Conservation (phyloP, 1,140 invertebrate genomes). For the Diorhabda elongata region DNA sequence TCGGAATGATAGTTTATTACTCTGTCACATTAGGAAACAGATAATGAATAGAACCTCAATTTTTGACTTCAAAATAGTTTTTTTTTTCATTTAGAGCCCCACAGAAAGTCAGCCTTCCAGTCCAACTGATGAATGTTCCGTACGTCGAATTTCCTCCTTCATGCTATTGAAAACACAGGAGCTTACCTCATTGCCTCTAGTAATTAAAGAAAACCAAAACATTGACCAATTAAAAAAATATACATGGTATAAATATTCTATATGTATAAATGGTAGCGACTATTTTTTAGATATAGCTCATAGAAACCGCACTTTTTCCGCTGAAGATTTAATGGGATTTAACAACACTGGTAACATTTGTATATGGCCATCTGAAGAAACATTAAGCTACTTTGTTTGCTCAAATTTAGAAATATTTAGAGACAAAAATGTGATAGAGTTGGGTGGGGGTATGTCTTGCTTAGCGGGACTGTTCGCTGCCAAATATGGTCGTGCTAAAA, state of each 20-base stretch:
- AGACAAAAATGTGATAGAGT: conserved; percentile 66
- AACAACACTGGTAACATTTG: conserved; percentile 91
- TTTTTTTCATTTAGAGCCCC: conserved; percentile 36
- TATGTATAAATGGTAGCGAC: conserved; percentile 45
- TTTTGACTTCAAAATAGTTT: too few species aligned
- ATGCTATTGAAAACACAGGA: conserved; percentile 50
- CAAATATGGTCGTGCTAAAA: conserved; percentile 58
- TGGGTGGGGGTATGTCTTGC: conserved; percentile 84
- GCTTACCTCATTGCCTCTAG: conserved; percentile 25
- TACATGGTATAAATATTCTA: conserved; percentile 56
- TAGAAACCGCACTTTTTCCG: conserved; percentile 59
- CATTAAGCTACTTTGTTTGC: conserved; percentile 70
- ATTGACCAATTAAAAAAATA: conserved; percentile 37
- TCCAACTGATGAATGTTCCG: conserved; percentile 52
- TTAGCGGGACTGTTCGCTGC: conserved; percentile 72
- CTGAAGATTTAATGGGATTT: conserved; percentile 73
- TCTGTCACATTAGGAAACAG: too few species aligned
- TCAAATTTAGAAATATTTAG: conserved; percentile 63
- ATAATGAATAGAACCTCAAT: too few species aligned
- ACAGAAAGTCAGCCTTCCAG: conserved; percentile 44
- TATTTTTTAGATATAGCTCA: conserved; percentile 57
- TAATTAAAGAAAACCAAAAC: conserved; percentile 18
- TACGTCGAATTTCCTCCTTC: conserved; percentile 56
- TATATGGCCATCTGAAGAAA: conserved; percentile 87
- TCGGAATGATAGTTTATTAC: too few species aligned